Base-by-base conservation (phyloP, 1,140 invertebrate genomes). In the Zaprionus inermis region DNA sequence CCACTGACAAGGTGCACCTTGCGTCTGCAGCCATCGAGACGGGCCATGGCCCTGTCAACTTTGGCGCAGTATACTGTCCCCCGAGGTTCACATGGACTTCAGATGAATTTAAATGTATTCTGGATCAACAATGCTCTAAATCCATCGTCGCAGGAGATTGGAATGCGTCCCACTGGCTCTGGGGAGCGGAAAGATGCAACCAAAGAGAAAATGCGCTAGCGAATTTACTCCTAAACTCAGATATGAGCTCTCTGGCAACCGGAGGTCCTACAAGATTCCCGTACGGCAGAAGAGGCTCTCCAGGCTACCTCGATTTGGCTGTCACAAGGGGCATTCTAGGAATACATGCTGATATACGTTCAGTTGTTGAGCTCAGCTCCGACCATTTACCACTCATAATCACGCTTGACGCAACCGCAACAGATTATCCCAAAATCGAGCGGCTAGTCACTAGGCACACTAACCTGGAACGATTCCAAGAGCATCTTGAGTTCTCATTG, bases 111-210 rank as follows among this genome's bases (percentile, higher is more conserved):
- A 41, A 41, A 16, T 41, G 38, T 14, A 41, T 41, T 41, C 38
- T 41, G 38, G 14, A 41, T 6, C 14, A 41, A 41, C 14, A 41
- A 41, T 16, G n/a, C 2, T 7, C n/a, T 14, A 41, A 41, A 2
- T 5, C 3, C 38, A 0, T 16, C 38, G n/a, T 41, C 2, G 14
- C 14, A 14, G 38, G 38, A 5, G 38, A 16, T 14, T 41, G 38
- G 14, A 28, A 52, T 52, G 11, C 12, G 28, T 28, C 12, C 51
- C 38, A 41, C 38, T 41, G 38, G 38, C 38, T 41, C n/a, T 52
- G 51, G 24, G 51, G 24, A 24, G 51, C 51, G 51, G 51, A 22
- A 6, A 52, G 51, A 24, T 24, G 51, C 51, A 52, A 52, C 24
- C 51, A 1, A 30, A 52, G 51, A 30, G 51, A 22, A 1, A 22